These are phyloP conservation scores for Balanococcus diminutus DNA, from an alignment of 2,888 invertebrate species.

Conservation along the genomic window DNA sequence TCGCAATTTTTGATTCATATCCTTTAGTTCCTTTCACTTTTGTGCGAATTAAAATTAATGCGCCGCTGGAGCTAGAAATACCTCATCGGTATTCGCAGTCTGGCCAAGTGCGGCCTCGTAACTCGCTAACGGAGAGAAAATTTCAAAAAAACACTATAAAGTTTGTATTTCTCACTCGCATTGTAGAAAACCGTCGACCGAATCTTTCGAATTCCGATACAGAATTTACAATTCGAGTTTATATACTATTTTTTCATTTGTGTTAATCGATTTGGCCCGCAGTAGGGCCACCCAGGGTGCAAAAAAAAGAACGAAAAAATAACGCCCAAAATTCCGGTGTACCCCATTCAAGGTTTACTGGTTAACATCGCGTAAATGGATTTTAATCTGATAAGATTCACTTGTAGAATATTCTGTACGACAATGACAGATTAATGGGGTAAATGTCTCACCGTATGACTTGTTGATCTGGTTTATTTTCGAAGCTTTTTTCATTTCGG, in stretches of 20 bases:
- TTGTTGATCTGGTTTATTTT: conserved; percentile 1
- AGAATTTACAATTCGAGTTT: neutral
- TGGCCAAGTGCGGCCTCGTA: neutral
- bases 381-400: neutral
- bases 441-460: neutral
- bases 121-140: neutral
- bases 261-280: neutral
- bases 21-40: neutral
- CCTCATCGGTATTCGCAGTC: too few relatives aligned
- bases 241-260: neutral
- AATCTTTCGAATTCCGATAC: neutral
- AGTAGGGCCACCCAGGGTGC: neutral
- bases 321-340: neutral
- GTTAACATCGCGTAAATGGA: neutral
- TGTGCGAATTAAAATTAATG: conserved; percentile 13
- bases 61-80: too few relatives aligned
- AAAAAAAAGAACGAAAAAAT: neutral
- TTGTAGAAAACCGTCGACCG: neutral
- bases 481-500: neutral
- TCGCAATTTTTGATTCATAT: neutral
- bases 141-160: neutral
- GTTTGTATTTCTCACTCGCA: neutral
- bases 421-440: conserved; percentile 2
- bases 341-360: neutral
- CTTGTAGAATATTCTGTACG: neutral